These are phyloP conservation scores for Paralichthys olivaceus DNA, from an alignment of 2,113 vertebrate genomes.

Conservation along the genomic window DNA sequence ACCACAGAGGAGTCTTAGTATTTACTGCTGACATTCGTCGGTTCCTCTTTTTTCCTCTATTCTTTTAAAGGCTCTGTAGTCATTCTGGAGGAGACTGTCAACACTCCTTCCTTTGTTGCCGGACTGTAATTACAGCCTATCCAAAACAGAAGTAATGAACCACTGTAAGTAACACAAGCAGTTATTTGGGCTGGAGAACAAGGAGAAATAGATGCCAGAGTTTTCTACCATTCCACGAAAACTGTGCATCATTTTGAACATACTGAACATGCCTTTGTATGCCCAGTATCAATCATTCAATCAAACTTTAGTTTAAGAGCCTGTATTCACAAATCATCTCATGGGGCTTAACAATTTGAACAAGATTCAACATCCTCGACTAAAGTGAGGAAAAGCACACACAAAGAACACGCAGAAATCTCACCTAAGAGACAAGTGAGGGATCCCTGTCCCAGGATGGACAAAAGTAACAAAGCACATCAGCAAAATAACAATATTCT, in stretches of 20 bases:
- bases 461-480: too few species aligned
- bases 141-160: slow-evolving; percentile 44
- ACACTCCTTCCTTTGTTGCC: slow-evolving; percentile 19
- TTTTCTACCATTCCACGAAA: background rate
- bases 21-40: slow-evolving; percentile 6
- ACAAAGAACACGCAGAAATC: too few species aligned
- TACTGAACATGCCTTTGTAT: background rate
- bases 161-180: slow-evolving; percentile 20
- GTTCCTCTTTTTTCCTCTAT: slow-evolving; percentile 6
- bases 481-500: too few species aligned
- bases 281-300: background rate
- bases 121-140: slow-evolving; percentile 37
- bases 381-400: too few species aligned
- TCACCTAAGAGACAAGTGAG: too few species aligned
- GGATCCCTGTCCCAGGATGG: too few species aligned
- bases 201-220: slow-evolving; percentile 25
- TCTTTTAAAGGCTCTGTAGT: background rate
- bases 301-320: too few species aligned
- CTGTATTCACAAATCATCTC: too few species aligned
- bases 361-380: too few species aligned
- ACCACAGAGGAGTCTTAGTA: background rate
- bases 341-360: too few species aligned
- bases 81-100: slow-evolving; percentile 14
- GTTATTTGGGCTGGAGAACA: slow-evolving; percentile 21
- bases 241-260: slow-evolving; percentile 10